Conservation (phyloP, 2,888 invertebrate genomes). For the Oligia strigilis region DNA sequence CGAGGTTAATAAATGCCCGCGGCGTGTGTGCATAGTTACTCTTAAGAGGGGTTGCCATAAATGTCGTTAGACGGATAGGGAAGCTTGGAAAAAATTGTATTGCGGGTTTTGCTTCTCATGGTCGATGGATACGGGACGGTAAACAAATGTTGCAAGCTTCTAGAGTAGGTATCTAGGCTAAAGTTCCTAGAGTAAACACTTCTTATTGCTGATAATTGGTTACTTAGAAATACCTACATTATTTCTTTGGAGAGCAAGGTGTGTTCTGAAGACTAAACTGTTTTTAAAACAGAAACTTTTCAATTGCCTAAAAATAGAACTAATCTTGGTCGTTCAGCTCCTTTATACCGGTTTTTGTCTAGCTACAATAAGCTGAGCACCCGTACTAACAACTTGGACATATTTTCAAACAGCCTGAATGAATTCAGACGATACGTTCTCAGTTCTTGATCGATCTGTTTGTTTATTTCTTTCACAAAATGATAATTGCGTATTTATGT, state of each 20-base stretch:
- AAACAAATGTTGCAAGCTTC: slow-evolving; percentile 24
- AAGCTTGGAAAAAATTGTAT: slow-evolving; percentile 52
- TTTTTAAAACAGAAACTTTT: too few species aligned
- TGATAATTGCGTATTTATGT: too few species aligned
- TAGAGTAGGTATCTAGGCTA: neutral
- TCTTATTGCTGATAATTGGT: neutral
- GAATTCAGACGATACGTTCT: too few species aligned
- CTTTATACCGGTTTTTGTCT: too few species aligned
- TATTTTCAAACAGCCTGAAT: too few species aligned
- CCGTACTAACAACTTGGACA: too few species aligned
- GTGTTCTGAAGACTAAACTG: neutral
- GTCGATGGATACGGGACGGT: slow-evolving; percentile 11
- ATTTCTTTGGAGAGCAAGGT: neutral
- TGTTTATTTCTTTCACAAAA: too few species aligned
- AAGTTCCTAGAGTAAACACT: neutral
- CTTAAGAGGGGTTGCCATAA: slow-evolving; percentile 53
- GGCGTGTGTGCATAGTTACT: slow-evolving; percentile 54
- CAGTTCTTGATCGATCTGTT: too few species aligned
- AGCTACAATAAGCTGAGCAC: too few species aligned
- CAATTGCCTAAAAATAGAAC: too few species aligned
- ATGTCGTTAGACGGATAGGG: slow-evolving; percentile 59
- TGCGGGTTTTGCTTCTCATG: slow-evolving; percentile 42
- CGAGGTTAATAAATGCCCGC: slow-evolving; percentile 63
- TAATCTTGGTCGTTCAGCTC: too few species aligned
- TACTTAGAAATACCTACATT: neutral